Evolutionary conservation across 2,888 invertebrate species (phyloP).

Genomic region (Erpobdella octoculata): DNA sequence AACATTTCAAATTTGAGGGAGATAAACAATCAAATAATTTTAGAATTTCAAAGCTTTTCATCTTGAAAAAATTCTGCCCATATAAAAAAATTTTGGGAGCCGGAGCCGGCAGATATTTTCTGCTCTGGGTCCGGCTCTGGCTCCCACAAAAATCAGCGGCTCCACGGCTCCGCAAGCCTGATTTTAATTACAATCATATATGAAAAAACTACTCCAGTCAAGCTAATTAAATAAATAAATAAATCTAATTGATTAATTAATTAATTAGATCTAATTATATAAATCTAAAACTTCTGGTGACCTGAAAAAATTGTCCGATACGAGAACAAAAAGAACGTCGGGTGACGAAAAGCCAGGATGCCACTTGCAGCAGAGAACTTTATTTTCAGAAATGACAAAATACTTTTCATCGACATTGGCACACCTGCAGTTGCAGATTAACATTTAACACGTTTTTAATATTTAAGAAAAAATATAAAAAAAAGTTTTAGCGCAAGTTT

Average conservation of each 20-base stretch:
- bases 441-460: slow-evolving; percentile 7
- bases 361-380: slow-evolving; percentile 64
- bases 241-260: not conserved
- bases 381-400: slow-evolving; percentile 57
- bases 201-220: too few species aligned
- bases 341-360: slow-evolving; percentile 73
- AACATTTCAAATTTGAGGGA: too few species aligned
- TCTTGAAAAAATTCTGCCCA: too few species aligned
- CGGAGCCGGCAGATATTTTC: too few species aligned
- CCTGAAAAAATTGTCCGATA: slow-evolving; percentile 79
- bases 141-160: too few species aligned
- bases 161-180: too few species aligned
- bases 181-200: too few species aligned
- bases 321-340: slow-evolving; percentile 69
- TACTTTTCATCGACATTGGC: slow-evolving; percentile 67
- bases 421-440: slow-evolving; percentile 56
- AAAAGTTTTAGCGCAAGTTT: not conserved
- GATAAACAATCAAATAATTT: too few species aligned
- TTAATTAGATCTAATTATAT: not conserved
- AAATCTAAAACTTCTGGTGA: slow-evolving; percentile 48
- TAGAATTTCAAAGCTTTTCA: too few species aligned
- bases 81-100: too few species aligned
- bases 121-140: too few species aligned
- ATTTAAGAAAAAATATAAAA: not conserved
- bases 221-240: not conserved